Evolutionary conservation across 1,140 invertebrate species (phyloP).

Genomic region (Eueides isabella): DNA sequence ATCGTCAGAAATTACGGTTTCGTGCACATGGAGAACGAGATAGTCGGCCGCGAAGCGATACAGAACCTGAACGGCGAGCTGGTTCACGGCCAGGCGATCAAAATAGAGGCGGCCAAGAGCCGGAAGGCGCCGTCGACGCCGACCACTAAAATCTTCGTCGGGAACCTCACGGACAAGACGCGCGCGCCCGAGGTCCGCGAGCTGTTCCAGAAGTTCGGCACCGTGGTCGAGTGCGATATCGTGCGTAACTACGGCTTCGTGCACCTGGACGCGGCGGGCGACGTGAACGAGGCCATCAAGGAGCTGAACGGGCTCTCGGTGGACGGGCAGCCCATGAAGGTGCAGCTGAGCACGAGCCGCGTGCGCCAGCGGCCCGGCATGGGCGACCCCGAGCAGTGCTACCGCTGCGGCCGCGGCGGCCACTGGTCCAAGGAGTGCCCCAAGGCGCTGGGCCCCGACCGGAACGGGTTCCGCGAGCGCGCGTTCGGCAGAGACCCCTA

Average conservation of each 20-base stretch:
- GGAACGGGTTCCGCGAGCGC: constrained; percentile 90
- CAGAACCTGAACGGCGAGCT: constrained; percentile 94
- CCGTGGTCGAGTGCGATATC: constrained; percentile 95
- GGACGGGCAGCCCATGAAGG: constrained; percentile 94
- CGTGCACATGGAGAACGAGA: constrained; percentile 97
- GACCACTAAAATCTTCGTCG: constrained; percentile 95
- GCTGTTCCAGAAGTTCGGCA: constrained; percentile 93
- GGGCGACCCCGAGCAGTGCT: constrained; percentile 97
- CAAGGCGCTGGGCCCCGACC: constrained; percentile 87
- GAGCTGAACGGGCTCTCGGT: constrained; percentile 92
- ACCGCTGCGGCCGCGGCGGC: constrained; percentile 95
- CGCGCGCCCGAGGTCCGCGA: constrained; percentile 93
- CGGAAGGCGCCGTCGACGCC: constrained; percentile 92
- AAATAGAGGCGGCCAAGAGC: constrained; percentile 95
- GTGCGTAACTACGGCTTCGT: constrained; percentile 96
- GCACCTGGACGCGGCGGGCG: constrained; percentile 91
- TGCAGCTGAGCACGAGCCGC: constrained; percentile 94
- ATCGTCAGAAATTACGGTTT: constrained; percentile 98
- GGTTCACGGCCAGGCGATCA: constrained; percentile 94
- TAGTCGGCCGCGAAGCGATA: constrained; percentile 94
- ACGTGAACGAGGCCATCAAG: constrained; percentile 93
- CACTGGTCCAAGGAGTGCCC: constrained; percentile 98
- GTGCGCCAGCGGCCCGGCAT: constrained; percentile 96
- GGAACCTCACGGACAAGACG: constrained; percentile 94
- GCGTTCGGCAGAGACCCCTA: constrained; percentile 93